Conservation (phyloP, 2,888 invertebrate species). For the Heteropelma amictum region DNA sequence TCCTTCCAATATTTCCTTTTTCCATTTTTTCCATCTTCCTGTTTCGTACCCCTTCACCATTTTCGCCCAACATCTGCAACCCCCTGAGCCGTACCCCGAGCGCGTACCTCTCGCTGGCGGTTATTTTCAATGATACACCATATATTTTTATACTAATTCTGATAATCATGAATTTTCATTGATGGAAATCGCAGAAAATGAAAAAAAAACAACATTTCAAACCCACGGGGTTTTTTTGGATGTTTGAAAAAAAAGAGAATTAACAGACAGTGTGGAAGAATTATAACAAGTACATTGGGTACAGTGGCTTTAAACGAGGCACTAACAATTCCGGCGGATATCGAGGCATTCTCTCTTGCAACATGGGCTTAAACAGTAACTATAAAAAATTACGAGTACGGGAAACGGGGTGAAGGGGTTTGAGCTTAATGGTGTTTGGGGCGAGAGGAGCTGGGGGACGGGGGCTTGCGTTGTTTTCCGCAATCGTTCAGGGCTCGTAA, state of each 20-base stretch:
- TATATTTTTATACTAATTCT: too few species aligned
- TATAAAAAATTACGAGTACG: conserved; percentile 18
- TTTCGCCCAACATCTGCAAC: too few species aligned
- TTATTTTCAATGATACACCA: too few species aligned
- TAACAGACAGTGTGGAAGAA: conserved; percentile 7
- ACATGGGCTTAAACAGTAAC: neutral
- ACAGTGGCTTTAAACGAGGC: conserved; percentile 6
- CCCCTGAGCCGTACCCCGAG: too few species aligned
- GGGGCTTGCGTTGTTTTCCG: neutral
- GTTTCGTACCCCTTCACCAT: too few species aligned
- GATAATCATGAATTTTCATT: too few species aligned
- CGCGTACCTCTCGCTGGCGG: too few species aligned
- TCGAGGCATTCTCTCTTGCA: neutral
- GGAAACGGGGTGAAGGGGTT: neutral
- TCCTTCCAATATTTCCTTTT: too few species aligned
- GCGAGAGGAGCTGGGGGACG: neutral
- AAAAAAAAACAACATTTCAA: neutral
- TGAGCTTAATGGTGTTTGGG: too few species aligned
- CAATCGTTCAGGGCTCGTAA: conserved; percentile 16
- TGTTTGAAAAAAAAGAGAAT: neutral
- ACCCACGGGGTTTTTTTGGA: too few species aligned
- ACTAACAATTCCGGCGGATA: conserved; percentile 8
- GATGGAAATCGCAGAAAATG: neutral
- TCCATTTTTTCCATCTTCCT: too few species aligned
- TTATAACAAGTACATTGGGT: conserved; percentile 5